Evolutionary conservation across 2,888 invertebrate species (phyloP), one percentile per base, ranked within the genome.

Genomic region (Cyrtodaria siliqua): DNA sequence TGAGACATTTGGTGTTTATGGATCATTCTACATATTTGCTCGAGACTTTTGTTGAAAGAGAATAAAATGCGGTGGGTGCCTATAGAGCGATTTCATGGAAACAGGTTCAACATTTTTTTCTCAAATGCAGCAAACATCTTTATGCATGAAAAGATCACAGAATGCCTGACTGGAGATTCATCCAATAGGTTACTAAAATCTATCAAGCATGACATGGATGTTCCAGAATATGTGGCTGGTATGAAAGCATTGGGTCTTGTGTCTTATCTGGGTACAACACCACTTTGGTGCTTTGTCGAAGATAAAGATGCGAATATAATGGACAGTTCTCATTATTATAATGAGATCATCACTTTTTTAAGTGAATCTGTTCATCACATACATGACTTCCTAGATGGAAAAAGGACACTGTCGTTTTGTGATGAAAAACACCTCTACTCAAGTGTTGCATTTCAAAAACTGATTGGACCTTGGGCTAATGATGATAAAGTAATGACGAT

Each of bases 191-290:
- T 66, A 23, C 63, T 78, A 1, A 63, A 73, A 44, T 56, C 73
- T 24, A 44, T 74, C 18, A 47, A 57, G 18, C 61, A 47, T 64
- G 68, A 75, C 55, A n/a, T 75, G 1, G 40, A 52, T n/a, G 67
- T 44, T 8, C 53, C 56, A 26, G 68, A 61, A n/a, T 69, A 56
- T 23, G n/a, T 69, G 3, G 71, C 70, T 40, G 74, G 72, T 2
- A 55, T 66, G n/a, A 75, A 74, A 55, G 74, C 82, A 14, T 52
- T 81, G 4, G 80, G 80, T 27, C 61, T 81, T 3, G 24, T 81
- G 18, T 44, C 57, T 40, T 20, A 61, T 12, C 38, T 71, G 12
- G 29, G 70, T n/a, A 76, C 76, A 8, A 27, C 29, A 20, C 71
- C 76, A 38, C 53, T 70, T 24, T 62, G 68, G 68, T 20, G 24